Conservation (phyloP, 2,113 vertebrate species). For the Poeciliopsis retropinna region DNA sequence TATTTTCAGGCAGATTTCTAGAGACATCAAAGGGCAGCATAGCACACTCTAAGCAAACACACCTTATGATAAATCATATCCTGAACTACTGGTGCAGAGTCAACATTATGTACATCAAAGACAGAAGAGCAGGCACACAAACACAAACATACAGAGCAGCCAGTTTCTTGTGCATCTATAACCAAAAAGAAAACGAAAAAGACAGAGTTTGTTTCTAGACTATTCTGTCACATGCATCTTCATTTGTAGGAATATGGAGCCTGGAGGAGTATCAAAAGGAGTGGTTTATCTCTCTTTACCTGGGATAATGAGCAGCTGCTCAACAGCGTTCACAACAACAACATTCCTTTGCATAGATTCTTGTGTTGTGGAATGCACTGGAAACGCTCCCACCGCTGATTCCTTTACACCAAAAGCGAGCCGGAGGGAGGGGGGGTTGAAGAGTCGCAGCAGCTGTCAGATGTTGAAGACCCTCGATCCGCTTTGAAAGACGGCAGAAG, state of each 20-base stretch:
- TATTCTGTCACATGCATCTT: slow-evolving; percentile 74
- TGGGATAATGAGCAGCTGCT: slow-evolving; percentile 35
- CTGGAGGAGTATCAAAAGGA: slow-evolving; percentile 16
- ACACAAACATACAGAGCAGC: slow-evolving; percentile 51
- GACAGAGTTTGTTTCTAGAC: slow-evolving; percentile 32
- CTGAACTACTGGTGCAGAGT: slow-evolving; percentile 29
- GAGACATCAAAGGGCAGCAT: slow-evolving; percentile 54
- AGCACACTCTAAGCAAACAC: slow-evolving; percentile 37
- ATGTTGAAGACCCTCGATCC: slow-evolving; percentile 88
- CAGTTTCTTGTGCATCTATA: slow-evolving; percentile 54
- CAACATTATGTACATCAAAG: slow-evolving; percentile 30
- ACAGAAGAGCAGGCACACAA: slow-evolving; percentile 30
- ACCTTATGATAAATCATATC: slow-evolving; percentile 18
- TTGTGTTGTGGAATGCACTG: slow-evolving; percentile 59
- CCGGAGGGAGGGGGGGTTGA: background rate
- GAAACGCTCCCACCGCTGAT: slow-evolving; percentile 39
- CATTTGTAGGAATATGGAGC: slow-evolving; percentile 47
- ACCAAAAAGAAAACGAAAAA: slow-evolving; percentile 6
- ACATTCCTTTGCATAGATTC: slow-evolving; percentile 81
- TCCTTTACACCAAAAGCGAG: slow-evolving; percentile 30
- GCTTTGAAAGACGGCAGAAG: slow-evolving; percentile 93
- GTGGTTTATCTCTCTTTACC: slow-evolving; percentile 23
- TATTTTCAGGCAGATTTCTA: slow-evolving; percentile 58
- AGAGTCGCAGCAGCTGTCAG: slow-evolving; percentile 68
- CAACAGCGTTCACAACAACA: slow-evolving; percentile 35